phyloP scores from a whole-genome alignment of 2,888 invertebrate genomes.

The Lycophotia porphyrea region DNA sequence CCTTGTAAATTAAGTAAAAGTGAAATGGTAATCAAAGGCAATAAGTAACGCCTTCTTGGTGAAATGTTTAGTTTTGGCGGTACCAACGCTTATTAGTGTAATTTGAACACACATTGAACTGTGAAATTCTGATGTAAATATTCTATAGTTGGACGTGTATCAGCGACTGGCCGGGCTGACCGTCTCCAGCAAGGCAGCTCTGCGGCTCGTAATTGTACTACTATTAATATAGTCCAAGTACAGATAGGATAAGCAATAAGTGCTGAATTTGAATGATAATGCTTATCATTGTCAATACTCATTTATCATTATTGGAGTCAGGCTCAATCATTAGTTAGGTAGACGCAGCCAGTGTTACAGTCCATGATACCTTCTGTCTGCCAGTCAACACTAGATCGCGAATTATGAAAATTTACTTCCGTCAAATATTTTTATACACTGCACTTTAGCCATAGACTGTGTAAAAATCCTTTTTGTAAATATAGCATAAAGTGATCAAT shows the following conservation, averaged over 20 bases:
- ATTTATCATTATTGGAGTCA: constrained; percentile 79
- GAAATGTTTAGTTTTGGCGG: constrained; percentile 76
- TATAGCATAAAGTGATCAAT: constrained; percentile 77
- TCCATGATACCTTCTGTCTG: constrained; percentile 74
- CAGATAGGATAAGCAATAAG: constrained; percentile 84
- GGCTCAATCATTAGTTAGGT: constrained; percentile 79
- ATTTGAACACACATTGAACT: constrained; percentile 66
- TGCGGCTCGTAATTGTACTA: constrained; percentile 63
- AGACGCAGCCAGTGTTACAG: constrained; percentile 67
- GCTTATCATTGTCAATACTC: constrained; percentile 88
- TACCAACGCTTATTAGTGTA: constrained; percentile 84
- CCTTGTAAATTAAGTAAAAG: constrained; percentile 79
- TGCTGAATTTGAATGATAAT: constrained; percentile 82
- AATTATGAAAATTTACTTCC: constrained; percentile 68
- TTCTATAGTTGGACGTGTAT: constrained; percentile 54
- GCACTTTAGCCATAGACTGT: constrained; percentile 76
- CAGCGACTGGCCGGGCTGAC: constrained; percentile 44
- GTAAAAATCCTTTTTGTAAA: constrained; percentile 79
- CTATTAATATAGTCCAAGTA: constrained; percentile 77
- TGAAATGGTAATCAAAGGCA: constrained; percentile 71
- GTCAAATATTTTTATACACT: constrained; percentile 77
- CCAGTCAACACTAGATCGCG: constrained; percentile 71
- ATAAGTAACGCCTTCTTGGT: constrained; percentile 72
- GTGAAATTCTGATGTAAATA: constrained; percentile 67
- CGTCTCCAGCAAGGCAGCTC: constrained; percentile 62